A percentile compares a stretch with the other conserved stretches of the same genome.
These are phyloP conservation scores for Schizaphis graminum DNA, from an alignment of 2,888 invertebrate species.

Conservation along the genomic window DNA sequence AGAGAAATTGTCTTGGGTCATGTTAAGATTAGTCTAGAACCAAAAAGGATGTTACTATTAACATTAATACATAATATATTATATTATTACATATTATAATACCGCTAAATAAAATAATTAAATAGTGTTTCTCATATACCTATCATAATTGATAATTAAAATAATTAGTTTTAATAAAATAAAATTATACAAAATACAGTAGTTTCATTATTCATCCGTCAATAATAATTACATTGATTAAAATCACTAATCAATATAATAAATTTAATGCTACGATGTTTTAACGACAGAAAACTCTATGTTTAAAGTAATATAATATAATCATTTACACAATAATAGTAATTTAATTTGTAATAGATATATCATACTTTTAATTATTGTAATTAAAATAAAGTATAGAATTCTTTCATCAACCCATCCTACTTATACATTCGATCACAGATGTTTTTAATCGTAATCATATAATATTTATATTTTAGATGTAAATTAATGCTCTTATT, in stretches of 20 bases:
- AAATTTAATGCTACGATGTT: background rate
- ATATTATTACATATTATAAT: background rate
- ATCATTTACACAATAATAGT: background rate
- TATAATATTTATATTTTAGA: background rate
- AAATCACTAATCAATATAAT: background rate
- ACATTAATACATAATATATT: background rate
- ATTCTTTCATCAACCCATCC: background rate
- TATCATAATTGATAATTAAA: background rate
- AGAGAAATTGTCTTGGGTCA: conserved; percentile 12
- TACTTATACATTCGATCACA: background rate
- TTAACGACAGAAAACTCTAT: background rate
- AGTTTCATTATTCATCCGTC: background rate
- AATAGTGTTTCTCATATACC: background rate
- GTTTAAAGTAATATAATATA: background rate
- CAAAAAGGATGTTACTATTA: conserved; percentile 19
- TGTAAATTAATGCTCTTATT: background rate
- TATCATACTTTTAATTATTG: background rate
- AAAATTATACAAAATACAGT: background rate
- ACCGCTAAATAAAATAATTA: background rate
- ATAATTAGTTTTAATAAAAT: background rate
- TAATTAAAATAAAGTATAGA: background rate
- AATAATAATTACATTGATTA: background rate
- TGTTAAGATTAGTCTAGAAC: conserved; percentile 13
- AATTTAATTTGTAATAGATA: background rate
- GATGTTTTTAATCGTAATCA: background rate